Conservation (phyloP, 2,888 invertebrate genomes). For the Tribolium freemani region DNA sequence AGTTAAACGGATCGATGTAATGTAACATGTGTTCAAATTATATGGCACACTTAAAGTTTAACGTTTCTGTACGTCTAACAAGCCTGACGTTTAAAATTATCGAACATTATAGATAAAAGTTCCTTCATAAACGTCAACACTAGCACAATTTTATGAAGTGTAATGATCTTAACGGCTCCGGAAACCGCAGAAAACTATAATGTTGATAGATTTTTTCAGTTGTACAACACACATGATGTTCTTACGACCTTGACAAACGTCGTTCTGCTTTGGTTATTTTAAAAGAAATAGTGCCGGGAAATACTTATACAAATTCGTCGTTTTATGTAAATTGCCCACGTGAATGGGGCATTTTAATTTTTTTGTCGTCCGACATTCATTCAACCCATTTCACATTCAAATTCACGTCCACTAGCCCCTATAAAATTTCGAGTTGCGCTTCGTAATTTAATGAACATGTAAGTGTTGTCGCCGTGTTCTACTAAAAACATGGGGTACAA, state of each 20-base stretch:
- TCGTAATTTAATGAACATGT: constrained; percentile 7
- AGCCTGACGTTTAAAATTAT: constrained; percentile 5
- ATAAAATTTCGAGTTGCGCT: not conserved
- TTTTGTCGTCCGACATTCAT: too few relatives aligned
- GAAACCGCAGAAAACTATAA: constrained; percentile 30
- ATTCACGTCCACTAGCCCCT: not conserved
- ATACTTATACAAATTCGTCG: constrained; percentile 18
- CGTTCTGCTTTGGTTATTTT: constrained; percentile 30
- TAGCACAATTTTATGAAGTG: constrained; percentile 6
- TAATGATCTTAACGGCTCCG: constrained; percentile 23
- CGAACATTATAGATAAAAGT: constrained; percentile 8
- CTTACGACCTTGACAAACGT: constrained; percentile 15
- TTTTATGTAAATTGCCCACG: constrained; percentile 20
- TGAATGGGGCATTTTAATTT: too few relatives aligned
- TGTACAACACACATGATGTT: constrained; percentile 23
- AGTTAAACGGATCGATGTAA: not conserved
- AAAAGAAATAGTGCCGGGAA: constrained; percentile 23
- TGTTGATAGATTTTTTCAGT: constrained; percentile 20
- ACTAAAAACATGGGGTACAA: constrained; percentile 51
- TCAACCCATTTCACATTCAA: too few relatives aligned
- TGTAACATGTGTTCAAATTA: constrained; percentile 29
- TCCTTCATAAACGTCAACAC: constrained; percentile 13
- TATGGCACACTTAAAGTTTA: constrained; percentile 15
- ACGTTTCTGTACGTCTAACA: constrained; percentile 2
- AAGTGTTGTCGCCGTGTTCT: constrained; percentile 31